Evolutionary conservation across 2,888 invertebrate genomes (phyloP), one percentile per base, ranked within the genome.

Genomic region (Choristoneura rosaceana): DNA sequence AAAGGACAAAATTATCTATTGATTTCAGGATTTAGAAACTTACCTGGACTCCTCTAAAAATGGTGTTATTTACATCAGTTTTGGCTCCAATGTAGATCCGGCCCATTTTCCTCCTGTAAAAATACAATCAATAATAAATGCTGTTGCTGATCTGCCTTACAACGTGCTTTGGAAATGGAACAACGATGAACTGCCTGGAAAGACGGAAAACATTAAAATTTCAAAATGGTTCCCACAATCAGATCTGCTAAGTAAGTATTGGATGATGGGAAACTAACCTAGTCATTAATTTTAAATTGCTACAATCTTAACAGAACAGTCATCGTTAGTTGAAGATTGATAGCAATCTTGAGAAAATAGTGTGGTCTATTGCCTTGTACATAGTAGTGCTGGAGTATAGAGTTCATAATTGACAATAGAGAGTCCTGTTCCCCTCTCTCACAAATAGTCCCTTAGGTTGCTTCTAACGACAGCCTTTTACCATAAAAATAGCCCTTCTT

Each of bases 31-130:
- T 33, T 74, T 90, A 3, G 77, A 87, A 71, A 71, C 77, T 0
- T 87, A 82, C 69, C 69, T 89, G 17, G 84, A 88, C 69, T 78
- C 79, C 0, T 84, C 89, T 0, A 76, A 77, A 33, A 76, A 87
- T 14, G 90, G 90, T 0, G 86, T 87, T 3, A 82, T 91, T 41
- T 87, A 86, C 74, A 84, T 90, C 62, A 89, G 89, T 74, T 80
- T 91, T 62, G 91, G 91, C 0, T 84, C 55, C 10, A 55, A 55
- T 5, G 55, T 55, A 8, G 12, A 55, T 12, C 10, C 55, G 3
- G 4, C 25, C 1, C 25, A 25, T 5, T 65, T 50, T 12, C 41
- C 33, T n/a, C 3, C 14, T n/a, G 34, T 3, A n/a, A 59, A 59
- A 34, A 34, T 59, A n/a, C 59, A 59, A 59, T 5, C 59, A 2